Evolutionary conservation across 2,113 vertebrate genomes (phyloP), one percentile per base, ranked within the genome.

Genomic region (Sapajus apella): DNA sequence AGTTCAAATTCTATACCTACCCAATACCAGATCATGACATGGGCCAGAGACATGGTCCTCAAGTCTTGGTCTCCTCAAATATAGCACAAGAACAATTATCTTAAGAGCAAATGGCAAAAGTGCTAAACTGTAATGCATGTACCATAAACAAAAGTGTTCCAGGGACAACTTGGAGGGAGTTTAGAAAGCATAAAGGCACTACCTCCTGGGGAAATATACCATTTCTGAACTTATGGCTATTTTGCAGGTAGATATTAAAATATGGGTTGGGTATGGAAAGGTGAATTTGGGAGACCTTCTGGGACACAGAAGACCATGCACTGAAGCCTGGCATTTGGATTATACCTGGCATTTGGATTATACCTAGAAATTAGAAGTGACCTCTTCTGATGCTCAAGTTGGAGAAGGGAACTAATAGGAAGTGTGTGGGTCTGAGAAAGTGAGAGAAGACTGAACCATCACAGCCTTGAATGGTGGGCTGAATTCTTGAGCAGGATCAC

Each of bases 81-180:
- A 23, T 27, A 23, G 75, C 13, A 5, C 10, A 37, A 11, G 14
- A 8, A 5, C 25, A 25, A 30, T 5, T 8, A n/a, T 58, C n/a
- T 18, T 14, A 76, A 0, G 23, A 37, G 35, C 2, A 89, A 35
- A 11, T 2, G 13, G 0, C 12, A 8, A 2, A 35, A 23, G 18
- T 20, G 32, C 21, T 4, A 7, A 45, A 55, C 1, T 18, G 0
- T 0, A 0, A 1, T 13, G 0, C 20, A 3, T 10, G 14, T 0
- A 9, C 8, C 30, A 7, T 10, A 9, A 13, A 9, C 14, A 5
- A 8, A 0, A 14, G 13, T 6, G 13, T 79, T 16, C 6, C 23
- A 4, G 68, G 30, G 64, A 50, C n/a, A 32, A 6, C 1, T 25
- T 8, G 17, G 14, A 27, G 18, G 50, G 14, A n/a, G 6, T 50